These are phyloP conservation scores for Zhengitettix transpicula DNA, from an alignment of 2,888 invertebrate species.

Conservation along the genomic window DNA sequence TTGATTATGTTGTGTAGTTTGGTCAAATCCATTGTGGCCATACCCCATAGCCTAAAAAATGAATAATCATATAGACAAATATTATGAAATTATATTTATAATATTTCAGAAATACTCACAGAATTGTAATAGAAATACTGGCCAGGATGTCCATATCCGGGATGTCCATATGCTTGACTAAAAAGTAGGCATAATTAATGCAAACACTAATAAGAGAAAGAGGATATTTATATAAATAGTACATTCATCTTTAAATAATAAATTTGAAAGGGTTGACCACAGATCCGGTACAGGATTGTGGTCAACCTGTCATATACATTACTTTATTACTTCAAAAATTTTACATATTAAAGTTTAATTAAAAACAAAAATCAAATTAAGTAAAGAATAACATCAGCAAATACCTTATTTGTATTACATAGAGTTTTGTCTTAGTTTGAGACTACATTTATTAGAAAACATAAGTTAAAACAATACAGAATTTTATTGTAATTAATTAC, in stretches of 20 bases:
- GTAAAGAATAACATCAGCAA: neutral
- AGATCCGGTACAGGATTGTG: no score
- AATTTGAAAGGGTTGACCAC: no score
- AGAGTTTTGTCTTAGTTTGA: no score
- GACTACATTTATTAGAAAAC: no score
- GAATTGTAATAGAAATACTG: conserved; percentile 9
- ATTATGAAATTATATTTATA: no score
- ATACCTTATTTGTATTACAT: no score
- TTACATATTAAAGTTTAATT: neutral
- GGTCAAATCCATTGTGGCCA: neutral
- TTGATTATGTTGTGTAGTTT: neutral
- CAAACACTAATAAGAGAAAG: no score
- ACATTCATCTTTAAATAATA: no score
- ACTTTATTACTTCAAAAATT: neutral
- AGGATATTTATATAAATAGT: no score
- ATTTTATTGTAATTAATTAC: conserved; percentile 15
- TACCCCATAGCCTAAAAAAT: neutral
- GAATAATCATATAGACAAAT: neutral
- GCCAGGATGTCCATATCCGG: conserved; percentile 9
- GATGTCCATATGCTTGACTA: conserved; percentile 9
- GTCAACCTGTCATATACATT: no score
- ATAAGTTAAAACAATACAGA: neutral
- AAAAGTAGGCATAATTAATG: neutral
- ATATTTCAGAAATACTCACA: neutral
- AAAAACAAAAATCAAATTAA: neutral